A percentile compares a stretch with the other conserved stretches of the same genome.
These are phyloP conservation scores for Gymnorhina tibicen DNA, from an alignment of 2,113 vertebrate species.

Conservation along the genomic window DNA sequence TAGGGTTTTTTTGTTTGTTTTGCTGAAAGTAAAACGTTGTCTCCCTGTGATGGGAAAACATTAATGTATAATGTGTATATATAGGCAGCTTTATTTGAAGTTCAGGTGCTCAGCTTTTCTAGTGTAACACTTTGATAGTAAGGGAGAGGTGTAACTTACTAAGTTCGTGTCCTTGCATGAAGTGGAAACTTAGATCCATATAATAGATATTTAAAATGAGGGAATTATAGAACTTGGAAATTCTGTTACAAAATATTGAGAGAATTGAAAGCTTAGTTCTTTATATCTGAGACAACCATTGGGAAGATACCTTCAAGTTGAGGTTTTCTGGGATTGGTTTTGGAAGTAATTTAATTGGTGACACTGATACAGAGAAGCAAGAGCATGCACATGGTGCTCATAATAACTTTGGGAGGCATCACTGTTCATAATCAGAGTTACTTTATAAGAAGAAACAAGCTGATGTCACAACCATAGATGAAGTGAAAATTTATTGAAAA, in stretches of 20 bases:
- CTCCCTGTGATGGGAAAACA: background rate
- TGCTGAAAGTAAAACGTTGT: background rate
- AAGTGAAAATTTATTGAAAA: background rate
- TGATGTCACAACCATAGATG: background rate
- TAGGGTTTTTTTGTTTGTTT: background rate
- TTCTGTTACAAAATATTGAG: background rate
- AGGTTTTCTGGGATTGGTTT: background rate
- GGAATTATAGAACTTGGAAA: background rate
- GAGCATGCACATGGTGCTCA: fast-evolving
- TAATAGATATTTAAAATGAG: background rate
- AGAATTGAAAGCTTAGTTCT: background rate
- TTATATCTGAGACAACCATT: background rate
- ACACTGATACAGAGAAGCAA: background rate
- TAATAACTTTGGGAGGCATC: background rate
- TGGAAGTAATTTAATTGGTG: background rate
- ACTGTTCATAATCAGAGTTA: background rate
- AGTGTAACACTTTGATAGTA: background rate
- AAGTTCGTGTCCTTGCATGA: background rate
- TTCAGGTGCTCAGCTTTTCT: background rate
- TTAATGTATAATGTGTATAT: background rate
- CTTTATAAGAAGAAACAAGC: background rate
- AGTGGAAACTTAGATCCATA: background rate
- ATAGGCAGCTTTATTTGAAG: background rate
- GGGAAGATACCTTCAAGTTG: background rate
- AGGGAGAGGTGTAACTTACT: background rate